Evolutionary conservation across 2,113 vertebrate genomes (phyloP), one percentile per base, ranked within the genome.

Genomic region (Anser cygnoides): DNA sequence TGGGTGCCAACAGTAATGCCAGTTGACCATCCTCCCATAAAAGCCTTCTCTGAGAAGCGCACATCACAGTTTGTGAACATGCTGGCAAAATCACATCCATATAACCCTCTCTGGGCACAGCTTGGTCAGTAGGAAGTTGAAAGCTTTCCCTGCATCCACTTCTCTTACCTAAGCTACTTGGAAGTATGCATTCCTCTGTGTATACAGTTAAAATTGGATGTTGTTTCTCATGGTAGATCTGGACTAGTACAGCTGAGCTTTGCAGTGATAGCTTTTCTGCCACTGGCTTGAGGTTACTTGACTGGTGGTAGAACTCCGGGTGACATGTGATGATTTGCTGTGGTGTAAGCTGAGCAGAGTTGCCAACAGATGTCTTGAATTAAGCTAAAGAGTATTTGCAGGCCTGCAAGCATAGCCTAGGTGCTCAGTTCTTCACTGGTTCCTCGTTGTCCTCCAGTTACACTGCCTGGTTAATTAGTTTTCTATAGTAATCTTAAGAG

Each of bases 1-100:
- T 99, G 98, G 99, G 98, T 99, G 13, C 98, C 99, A 33, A 99
- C 99, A 2, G 99, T 99, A 70, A 99, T 99, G 98, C 99, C 99
- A 2, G 97, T 98, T 75, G 98, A 98, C 87, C 98, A 98, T 78
- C 98, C 98, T 65, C 98, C 98, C 46, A 93, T 98, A 84, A 99
- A 97, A 93, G 95, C 98, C 71, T 98, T 98, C 96, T 98, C 98
- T 2, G 98, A 98, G 97, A 99, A 99, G 83, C 98, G 98, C 15
- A 97, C 98, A 18, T 99, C 98, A 2, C 98, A 98, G 76, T 98
- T 98, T 3, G 98, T 99, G 86, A 98, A 98, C 95, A 96, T 97
- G 89, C 97, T 99, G 96, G 98, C 98, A 83, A 98, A 98, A 95
- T 99, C 98, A 6, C 99, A 99, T 80, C 98, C 99, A 0, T 99